Conservation (phyloP, 2,888 invertebrate species). For the Lepidonotus clava region DNA sequence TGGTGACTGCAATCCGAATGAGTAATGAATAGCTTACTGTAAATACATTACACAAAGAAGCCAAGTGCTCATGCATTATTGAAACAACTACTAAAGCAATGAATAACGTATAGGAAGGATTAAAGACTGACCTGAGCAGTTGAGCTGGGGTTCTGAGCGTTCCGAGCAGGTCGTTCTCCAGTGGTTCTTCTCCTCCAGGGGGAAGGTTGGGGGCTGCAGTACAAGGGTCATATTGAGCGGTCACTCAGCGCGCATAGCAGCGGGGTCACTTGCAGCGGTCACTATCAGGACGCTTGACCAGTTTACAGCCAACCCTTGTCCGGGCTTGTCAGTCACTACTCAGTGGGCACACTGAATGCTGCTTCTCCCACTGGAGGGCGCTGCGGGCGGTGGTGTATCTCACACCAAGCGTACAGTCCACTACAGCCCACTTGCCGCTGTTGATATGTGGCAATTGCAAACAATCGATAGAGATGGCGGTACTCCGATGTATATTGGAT, state of each 20-base stretch:
- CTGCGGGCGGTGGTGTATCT: not conserved
- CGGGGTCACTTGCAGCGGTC: conserved; percentile 2
- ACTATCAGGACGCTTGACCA: conserved; percentile 5
- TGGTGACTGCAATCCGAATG: too few species aligned
- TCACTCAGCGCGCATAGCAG: conserved; percentile 21
- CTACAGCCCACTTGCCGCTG: conserved; percentile 3
- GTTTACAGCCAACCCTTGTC: too few species aligned
- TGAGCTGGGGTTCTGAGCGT: conserved; percentile 21
- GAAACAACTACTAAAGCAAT: too few species aligned
- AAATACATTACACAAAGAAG: too few species aligned
- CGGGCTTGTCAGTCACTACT: not conserved
- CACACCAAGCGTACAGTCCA: not conserved
- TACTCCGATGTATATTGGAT: too few species aligned
- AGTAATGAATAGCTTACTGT: too few species aligned
- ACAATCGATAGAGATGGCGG: conserved; percentile 1
- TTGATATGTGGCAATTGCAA: conserved; percentile 15
- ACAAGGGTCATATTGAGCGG: conserved; percentile 23
- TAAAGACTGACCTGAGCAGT: conserved; percentile 26
- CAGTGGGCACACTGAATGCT: not conserved
- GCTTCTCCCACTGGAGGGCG: not conserved
- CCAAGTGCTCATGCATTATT: too few species aligned
- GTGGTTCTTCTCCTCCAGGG: conserved; percentile 1
- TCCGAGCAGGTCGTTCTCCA: not conserved
- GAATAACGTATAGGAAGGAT: too few species aligned
- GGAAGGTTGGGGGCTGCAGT: conserved; percentile 6